A percentile compares a stretch with the other conserved stretches of the same genome.
Conservation (phyloP, 2,113 vertebrate genomes). For the Seriola quinqueradiata region DNA sequence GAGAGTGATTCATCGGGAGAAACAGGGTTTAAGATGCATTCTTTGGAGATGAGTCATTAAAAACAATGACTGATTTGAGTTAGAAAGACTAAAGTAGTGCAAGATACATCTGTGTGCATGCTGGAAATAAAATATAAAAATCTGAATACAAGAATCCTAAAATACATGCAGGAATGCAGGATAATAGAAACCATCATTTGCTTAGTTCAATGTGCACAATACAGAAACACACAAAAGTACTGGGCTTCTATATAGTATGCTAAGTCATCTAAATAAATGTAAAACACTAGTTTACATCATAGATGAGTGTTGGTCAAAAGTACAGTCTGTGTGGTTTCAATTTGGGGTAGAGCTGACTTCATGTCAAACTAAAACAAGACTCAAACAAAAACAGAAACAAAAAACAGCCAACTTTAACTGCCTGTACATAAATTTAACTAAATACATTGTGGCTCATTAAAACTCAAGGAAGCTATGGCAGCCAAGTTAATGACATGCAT, state of each 20-base stretch:
- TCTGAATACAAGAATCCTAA: not conserved
- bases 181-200: not conserved
- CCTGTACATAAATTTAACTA: constrained; percentile 6
- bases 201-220: not conserved
- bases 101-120: not conserved
- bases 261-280: not conserved
- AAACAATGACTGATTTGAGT: not conserved
- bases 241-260: not conserved
- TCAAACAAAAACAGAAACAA: not conserved
- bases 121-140: not conserved
- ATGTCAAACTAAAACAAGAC: constrained; percentile 5
- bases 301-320: not conserved
- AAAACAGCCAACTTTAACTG: not conserved
- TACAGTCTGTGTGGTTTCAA: not conserved
- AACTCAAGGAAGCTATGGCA: constrained; percentile 4
- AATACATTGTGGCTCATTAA: constrained; percentile 1
- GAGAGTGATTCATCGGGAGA: not conserved
- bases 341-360: constrained; percentile 4
- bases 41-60: constrained; percentile 17
- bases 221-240: not conserved
- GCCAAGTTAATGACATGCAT: constrained; percentile 30
- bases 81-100: not conserved
- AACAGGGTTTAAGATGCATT: constrained; percentile 11
- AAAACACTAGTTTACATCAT: not conserved
- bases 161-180: not conserved